A percentile compares a stretch with the other conserved stretches of the same genome.
These are phyloP conservation scores for Parasteatoda tepidariorum DNA, from an alignment of 1,140 invertebrate genomes.

Conservation along the genomic window DNA sequence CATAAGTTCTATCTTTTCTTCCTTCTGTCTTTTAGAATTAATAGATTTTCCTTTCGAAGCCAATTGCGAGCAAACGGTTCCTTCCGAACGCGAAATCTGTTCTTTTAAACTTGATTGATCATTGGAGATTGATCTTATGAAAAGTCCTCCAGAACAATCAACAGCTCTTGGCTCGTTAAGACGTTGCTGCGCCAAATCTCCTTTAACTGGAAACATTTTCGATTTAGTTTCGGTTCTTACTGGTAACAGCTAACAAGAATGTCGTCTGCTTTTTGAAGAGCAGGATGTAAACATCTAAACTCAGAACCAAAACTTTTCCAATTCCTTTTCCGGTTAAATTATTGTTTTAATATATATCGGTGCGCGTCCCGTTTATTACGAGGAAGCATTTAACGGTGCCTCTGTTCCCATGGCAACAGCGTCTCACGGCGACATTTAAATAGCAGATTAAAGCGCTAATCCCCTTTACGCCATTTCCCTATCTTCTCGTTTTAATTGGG, in stretches of 20 bases:
- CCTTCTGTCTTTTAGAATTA: slow-evolving; percentile 24
- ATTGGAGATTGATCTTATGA: slow-evolving; percentile 52
- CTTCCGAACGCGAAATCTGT: slow-evolving; percentile 52
- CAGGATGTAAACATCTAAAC: slow-evolving; percentile 52
- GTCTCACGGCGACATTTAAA: slow-evolving; percentile 60
- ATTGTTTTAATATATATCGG: slow-evolving; percentile 58
- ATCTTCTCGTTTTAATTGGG: slow-evolving; percentile 59
- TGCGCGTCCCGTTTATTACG: slow-evolving; percentile 53
- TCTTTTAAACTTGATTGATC: slow-evolving; percentile 61
- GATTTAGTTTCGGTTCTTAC: background rate
- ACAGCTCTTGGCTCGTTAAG: slow-evolving; percentile 57
- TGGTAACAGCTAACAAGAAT: slow-evolving; percentile 59
- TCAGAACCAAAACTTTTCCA: slow-evolving; percentile 48
- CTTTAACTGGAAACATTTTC: background rate
- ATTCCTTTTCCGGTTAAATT: slow-evolving; percentile 60
- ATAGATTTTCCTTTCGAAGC: slow-evolving; percentile 51
- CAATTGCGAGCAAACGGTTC: slow-evolving; percentile 44
- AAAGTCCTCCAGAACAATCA: slow-evolving; percentile 31
- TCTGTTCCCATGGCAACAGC: slow-evolving; percentile 36
- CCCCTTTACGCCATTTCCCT: slow-evolving; percentile 58
- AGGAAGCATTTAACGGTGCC: slow-evolving; percentile 6
- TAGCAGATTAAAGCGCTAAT: slow-evolving; percentile 60
- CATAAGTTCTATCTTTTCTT: slow-evolving; percentile 31
- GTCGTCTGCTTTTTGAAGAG: slow-evolving; percentile 50
- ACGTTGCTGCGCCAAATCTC: slow-evolving; percentile 27